These are phyloP conservation scores for Gymnogyps californianus DNA, from an alignment of 2,113 vertebrate species.

Conservation along the genomic window DNA sequence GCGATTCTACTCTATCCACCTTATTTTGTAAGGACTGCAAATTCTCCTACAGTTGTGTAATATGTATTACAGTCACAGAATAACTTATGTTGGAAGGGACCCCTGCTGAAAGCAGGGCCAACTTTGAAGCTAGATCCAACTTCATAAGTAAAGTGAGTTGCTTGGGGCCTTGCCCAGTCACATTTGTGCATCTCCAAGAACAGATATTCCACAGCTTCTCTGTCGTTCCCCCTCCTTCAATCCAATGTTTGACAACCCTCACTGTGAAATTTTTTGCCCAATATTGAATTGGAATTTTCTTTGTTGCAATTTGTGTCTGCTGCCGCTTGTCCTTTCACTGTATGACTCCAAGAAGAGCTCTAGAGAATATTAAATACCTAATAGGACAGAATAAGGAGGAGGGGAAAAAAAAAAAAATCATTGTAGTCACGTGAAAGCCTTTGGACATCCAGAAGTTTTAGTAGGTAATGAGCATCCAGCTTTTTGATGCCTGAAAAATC, in stretches of 20 bases:
- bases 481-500: neutral
- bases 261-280: neutral
- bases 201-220: neutral
- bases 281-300: neutral
- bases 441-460: neutral
- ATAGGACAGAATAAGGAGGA: neutral
- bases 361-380: neutral
- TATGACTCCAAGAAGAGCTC: neutral
- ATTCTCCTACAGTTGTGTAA: neutral
- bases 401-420: neutral
- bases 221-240: neutral
- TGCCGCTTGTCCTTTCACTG: neutral
- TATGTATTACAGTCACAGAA: neutral
- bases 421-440: neutral
- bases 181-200: neutral
- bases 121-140: neutral
- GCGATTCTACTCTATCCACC: neutral
- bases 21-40: neutral
- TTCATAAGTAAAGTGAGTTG: neutral
- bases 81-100: neutral
- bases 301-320: neutral
- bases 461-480: neutral
- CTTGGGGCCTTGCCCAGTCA: neutral
- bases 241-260: neutral
- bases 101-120: neutral